Evolutionary conservation across 2,888 invertebrate species (phyloP), one percentile per base, ranked within the genome.

Genomic region (Holacanthella duospinosa): DNA sequence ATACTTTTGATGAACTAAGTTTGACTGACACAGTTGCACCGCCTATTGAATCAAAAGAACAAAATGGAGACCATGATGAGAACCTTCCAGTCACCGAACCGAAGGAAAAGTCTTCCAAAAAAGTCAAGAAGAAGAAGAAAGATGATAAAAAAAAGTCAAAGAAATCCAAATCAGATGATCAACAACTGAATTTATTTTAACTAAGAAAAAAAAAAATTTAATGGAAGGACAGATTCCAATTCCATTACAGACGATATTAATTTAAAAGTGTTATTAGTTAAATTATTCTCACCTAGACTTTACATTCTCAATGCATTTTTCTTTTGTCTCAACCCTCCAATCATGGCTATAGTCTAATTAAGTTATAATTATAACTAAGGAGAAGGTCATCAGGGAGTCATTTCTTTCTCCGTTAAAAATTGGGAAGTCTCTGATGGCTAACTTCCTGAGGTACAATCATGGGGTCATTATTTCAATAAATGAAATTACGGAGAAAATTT

Each of bases 1-100:
- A 63, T 19, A 54, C 61, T 1, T 29, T 63, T 21, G 71, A 68
- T 63, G 62, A 64, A 59, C 6, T 48, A 21, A 48, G 16, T 36
- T 21, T 48, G 48, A 21, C 48, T 21, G 21, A 24, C 29, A 25
- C 29, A 3, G 59, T 21, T 43, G n/a, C 57, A 61, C 48, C 44
- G 21, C 54, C 59, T 48, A n/a, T 21, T 9, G 54, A 55, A 29
- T 29, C 56, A 29, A 29, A 29, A 21, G 29, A 63, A 43, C 61
- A 62, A 59, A 66, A 66, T 62, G 62, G 64, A 27, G 55, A 62
- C 9, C 27, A 53, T 48, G 28, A 44, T 48, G 44, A 12, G 25
- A 44, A 60, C 12, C 55, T 24, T 3, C 55, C 26, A 26, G 21
- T 27, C n/a, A 19, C n/a, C 12, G 24, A 29, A 9, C 21, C 29